Percentiles rank a stretch among this genome's conserved stretches.
Evolutionary conservation across 2,888 invertebrate genomes (phyloP).

Genomic region (Torymus texanus): DNA sequence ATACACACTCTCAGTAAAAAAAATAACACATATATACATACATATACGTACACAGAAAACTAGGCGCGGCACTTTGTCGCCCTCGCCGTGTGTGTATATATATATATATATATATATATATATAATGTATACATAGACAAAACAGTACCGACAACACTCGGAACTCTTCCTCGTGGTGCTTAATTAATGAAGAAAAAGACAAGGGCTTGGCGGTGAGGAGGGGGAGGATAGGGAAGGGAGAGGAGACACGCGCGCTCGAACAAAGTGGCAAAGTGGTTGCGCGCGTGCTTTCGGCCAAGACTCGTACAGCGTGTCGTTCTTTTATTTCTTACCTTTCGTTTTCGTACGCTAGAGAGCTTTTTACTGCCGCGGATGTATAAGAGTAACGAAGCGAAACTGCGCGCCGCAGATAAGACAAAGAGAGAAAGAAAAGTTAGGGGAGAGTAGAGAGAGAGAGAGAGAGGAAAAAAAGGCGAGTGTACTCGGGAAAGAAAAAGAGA

Average conservation of each 20-base stretch:
- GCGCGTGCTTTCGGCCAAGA: conserved; percentile 48
- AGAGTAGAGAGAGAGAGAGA: conserved; percentile 31
- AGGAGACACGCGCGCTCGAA: background rate
- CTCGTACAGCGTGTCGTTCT: background rate
- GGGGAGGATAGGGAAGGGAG: background rate
- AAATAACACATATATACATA: background rate
- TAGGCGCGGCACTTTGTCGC: conserved; percentile 38
- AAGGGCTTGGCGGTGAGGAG: too few relatives aligned
- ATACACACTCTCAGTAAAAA: conserved; percentile 7
- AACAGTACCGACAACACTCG: background rate
- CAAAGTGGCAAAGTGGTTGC: conserved; percentile 36
- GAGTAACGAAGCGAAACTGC: too few relatives aligned
- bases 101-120: too few relatives aligned
- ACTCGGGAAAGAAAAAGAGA: conserved; percentile 24
- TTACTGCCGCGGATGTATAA: conserved; percentile 45
- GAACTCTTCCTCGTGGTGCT: conserved; percentile 43
- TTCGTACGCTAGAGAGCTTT: conserved; percentile 50
- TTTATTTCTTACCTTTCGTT: conserved; percentile 20
- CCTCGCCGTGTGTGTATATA: background rate
- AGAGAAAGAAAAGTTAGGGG: conserved; percentile 2
- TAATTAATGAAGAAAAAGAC: conserved; percentile 11
- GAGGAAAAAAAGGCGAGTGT: conserved; percentile 26
- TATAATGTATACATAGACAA: background rate
- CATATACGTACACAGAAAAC: conserved; percentile 38
- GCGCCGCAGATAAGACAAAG: too few relatives aligned